phyloP scores from a whole-genome alignment of 2,888 invertebrate species.

The Poecilus cupreus region DNA sequence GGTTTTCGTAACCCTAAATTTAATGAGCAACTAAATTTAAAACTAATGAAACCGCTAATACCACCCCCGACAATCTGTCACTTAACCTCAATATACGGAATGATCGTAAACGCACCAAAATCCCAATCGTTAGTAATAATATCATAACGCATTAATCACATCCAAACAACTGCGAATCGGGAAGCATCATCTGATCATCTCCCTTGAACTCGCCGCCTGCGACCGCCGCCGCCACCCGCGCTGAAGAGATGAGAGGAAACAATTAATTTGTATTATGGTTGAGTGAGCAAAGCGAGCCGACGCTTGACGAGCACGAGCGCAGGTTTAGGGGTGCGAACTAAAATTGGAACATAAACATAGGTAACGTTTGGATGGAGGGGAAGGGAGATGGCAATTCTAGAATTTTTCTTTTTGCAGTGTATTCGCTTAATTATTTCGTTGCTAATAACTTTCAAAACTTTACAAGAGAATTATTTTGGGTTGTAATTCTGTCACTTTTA shows the following conservation, averaged over 20 bases:
- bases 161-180: background rate
- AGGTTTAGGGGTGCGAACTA: slow-evolving; percentile 14
- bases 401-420: no score
- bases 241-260: slow-evolving; percentile 26
- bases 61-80: no score
- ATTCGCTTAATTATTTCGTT: no score
- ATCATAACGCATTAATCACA: background rate
- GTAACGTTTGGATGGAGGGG: slow-evolving; percentile 18
- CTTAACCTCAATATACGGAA: no score
- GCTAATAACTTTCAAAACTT: no score
- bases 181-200: background rate
- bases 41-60: no score
- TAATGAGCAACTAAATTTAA: no score
- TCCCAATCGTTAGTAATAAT: background rate
- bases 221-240: background rate
- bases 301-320: slow-evolving; percentile 1
- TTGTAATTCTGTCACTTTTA: no score
- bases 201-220: no score
- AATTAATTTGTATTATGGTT: slow-evolving; percentile 49
- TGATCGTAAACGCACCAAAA: no score
- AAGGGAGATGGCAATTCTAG: background rate
- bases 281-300: slow-evolving; percentile 44
- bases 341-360: slow-evolving; percentile 42
- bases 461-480: no score
- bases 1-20: no score